These are phyloP conservation scores for Ascaphus truei DNA, from an alignment of 2,113 vertebrate species.

Conservation along the genomic window DNA sequence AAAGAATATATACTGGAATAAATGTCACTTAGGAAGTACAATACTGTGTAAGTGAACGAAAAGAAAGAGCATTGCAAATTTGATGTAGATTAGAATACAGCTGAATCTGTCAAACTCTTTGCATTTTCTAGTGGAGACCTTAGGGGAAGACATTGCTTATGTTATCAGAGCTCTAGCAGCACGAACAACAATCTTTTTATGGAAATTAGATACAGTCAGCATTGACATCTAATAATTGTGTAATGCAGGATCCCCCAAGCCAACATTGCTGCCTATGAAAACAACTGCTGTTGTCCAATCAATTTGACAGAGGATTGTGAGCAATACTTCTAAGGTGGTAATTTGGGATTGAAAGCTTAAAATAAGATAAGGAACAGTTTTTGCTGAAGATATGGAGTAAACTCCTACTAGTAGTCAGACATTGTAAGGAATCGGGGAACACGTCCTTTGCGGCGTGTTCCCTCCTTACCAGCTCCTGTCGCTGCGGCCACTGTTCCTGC, in stretches of 20 bases:
- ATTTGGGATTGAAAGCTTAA: not conserved
- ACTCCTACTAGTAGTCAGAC: not conserved
- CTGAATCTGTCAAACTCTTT: conserved; percentile 11
- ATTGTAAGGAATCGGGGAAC: no score
- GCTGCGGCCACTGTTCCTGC: no score
- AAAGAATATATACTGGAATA: no score
- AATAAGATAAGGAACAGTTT: not conserved
- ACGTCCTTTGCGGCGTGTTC: no score
- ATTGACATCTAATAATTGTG: not conserved
- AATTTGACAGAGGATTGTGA: conserved; percentile 15
- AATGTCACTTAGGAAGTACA: no score
- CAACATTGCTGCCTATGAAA: not conserved
- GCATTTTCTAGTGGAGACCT: conserved; percentile 5
- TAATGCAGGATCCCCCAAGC: conserved; percentile 8
- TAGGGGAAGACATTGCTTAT: conserved; percentile 15
- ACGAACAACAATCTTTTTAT: conserved; percentile 16
- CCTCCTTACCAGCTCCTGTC: no score
- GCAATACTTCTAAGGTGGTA: not conserved
- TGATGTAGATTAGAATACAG: not conserved
- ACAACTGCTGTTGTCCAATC: conserved; percentile 13
- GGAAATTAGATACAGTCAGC: conserved; percentile 24
- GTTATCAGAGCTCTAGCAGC: conserved; percentile 1
- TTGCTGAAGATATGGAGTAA: not conserved
- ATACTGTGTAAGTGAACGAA: no score
- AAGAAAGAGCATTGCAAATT: no score